Evolutionary conservation across 1,140 invertebrate genomes (phyloP).

Genomic region (Dermatophagoides farinae): DNA sequence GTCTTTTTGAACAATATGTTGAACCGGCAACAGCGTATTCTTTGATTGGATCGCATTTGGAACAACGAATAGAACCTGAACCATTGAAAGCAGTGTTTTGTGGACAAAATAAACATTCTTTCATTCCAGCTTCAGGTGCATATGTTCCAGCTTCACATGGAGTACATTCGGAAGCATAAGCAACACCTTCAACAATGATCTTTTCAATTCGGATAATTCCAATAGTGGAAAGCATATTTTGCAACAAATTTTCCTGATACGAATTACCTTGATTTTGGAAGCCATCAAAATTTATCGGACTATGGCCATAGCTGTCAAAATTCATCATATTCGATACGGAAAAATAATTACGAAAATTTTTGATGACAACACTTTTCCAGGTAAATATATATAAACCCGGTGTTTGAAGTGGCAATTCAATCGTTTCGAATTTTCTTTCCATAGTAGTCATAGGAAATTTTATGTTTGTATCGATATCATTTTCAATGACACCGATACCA

Average conservation of each 20-base stretch:
- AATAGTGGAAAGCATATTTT: neutral
- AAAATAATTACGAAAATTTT: neutral
- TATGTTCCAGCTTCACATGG: slow-evolving; percentile 35
- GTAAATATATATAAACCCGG: slow-evolving; percentile 12
- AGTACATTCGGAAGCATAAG: slow-evolving; percentile 36
- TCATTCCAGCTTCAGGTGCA: slow-evolving; percentile 26
- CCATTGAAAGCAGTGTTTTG: slow-evolving; percentile 27
- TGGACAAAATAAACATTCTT: slow-evolving; percentile 31
- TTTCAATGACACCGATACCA: neutral
- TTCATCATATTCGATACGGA: no score
- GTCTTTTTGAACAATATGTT: slow-evolving; percentile 28
- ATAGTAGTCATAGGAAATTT: neutral
- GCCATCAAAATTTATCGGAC: neutral
- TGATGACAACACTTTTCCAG: slow-evolving; percentile 6
- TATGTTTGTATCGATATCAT: neutral
- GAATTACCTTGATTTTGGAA: no score
- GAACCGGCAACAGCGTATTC: slow-evolving; percentile 29
- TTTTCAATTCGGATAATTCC: slow-evolving; percentile 6
- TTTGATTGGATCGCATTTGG: slow-evolving; percentile 26
- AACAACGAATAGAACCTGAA: slow-evolving; percentile 29
- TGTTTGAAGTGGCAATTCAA: neutral
- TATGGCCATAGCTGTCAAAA: neutral
- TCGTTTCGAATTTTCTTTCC: slow-evolving; percentile 5
- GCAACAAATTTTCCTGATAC: neutral
- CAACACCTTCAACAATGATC: slow-evolving; percentile 31